Conservation (phyloP, 2,797 vertebrate species). For the Numenius phaeopus region DNA sequence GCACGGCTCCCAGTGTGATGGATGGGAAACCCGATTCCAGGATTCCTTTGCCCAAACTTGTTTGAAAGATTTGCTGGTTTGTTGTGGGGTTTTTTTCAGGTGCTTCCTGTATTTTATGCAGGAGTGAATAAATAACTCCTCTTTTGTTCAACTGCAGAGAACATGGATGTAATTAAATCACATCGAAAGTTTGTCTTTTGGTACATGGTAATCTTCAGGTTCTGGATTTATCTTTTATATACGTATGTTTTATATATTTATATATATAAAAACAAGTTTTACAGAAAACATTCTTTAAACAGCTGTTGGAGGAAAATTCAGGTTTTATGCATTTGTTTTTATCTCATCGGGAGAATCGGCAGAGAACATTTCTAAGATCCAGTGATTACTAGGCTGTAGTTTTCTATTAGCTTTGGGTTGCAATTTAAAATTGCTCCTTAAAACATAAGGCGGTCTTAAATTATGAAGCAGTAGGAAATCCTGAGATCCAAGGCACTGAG, state of each 20-base stretch:
- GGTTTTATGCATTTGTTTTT: constrained; percentile 19
- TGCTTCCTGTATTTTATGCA: not conserved
- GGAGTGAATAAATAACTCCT: not conserved
- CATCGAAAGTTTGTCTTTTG: not conserved
- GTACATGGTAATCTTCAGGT: not conserved
- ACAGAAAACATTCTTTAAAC: not conserved
- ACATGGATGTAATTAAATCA: not conserved
- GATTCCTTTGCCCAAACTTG: not conserved
- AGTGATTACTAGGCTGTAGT: constrained; percentile 4
- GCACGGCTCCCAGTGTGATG: not conserved
- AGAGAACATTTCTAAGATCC: not conserved
- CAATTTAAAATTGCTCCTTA: constrained; percentile 24
- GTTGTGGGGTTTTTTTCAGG: not conserved
- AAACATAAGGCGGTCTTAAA: constrained; percentile 27
- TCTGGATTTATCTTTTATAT: not conserved
- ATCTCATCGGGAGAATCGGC: not conserved
- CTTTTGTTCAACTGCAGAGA: not conserved
- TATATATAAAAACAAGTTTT: not conserved
- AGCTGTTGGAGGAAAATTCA: not conserved
- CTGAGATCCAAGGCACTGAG: not conserved
- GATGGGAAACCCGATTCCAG: not conserved
- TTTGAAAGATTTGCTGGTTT: not conserved
- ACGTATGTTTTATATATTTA: not conserved
- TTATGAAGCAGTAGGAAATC: constrained; percentile 22
- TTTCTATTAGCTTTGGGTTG: constrained; percentile 23